Evolutionary conservation across 1,140 invertebrate species (phyloP).

Genomic region (Portunus trituberculatus): DNA sequence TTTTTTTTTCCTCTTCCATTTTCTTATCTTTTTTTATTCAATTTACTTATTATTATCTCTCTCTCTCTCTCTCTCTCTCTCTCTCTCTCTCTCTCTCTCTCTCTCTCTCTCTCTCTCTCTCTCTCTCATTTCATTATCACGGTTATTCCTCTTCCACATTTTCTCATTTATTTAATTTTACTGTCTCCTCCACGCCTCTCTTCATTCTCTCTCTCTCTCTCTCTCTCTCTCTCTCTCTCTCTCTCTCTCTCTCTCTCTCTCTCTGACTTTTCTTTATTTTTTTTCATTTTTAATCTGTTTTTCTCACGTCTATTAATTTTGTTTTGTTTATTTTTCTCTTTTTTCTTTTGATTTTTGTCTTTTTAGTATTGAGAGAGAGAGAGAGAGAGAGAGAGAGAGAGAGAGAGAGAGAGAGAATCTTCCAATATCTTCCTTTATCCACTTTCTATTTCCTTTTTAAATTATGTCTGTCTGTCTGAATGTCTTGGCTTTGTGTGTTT

Average conservation of each 20-base stretch:
- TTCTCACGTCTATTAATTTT: neutral
- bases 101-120: constrained; percentile 40
- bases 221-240: neutral
- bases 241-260: neutral
- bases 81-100: constrained; percentile 24
- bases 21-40: too few species aligned
- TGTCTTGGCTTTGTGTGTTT: too few species aligned
- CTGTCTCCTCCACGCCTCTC: too few species aligned
- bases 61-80: constrained; percentile 42
- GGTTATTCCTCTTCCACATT: neutral
- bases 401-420: constrained; percentile 31
- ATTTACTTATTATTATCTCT: too few species aligned
- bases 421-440: too few species aligned
- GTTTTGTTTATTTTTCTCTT: neutral
- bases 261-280: neutral
- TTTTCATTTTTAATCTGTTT: neutral
- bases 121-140: neutral
- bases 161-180: neutral
- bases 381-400: constrained; percentile 41
- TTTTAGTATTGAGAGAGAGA: neutral
- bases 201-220: neutral
- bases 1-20: constrained; percentile 4
- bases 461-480: too few species aligned
- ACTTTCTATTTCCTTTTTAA: too few species aligned
- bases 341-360: neutral